Evolutionary conservation across 2,797 vertebrate genomes (phyloP), one percentile per base, ranked within the genome.

Genomic region (Microctenopoma stevenorrisi): DNA sequence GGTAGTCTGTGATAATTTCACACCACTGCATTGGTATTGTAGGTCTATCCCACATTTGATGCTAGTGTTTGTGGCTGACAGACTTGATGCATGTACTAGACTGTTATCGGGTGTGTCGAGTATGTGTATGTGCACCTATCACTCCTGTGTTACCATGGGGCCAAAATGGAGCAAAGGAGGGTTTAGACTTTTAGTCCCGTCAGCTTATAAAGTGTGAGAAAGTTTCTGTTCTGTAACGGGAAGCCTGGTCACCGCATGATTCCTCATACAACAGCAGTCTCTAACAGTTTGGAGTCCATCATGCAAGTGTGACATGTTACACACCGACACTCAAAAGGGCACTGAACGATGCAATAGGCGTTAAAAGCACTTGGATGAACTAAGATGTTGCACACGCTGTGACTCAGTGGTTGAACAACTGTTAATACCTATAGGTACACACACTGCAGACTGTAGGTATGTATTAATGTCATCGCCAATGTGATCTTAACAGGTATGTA

Each of bases 291-390:
- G 37, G 50, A 72, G 62, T 64, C 37, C 52, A 54, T 74, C 65
- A 56, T 56, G 55, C 30, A 40, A 79, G 47, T 4, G n/a, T 69
- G 74, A 77, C 76, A 42, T 72, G 83, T 70, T 75, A 60, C 53
- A 71, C 48, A 4, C 58, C 74, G 72, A 66, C 57, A 46, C 57
- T 76, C 51, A 42, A 63, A 78, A 52, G 12, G 47, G 8, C 26
- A 11, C 46, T 67, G 25, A 86, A 68, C 28, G 43, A 79, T 86
- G 69, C 77, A 79, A 47, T 15, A 66, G 74, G 61, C 76, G 83
- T 68, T 81, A 69, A 84, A 86, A 86, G 75, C 55, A 10, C 74
- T 68, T 66, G 18, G 63, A 74, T 53, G 62, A 79, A 68, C 48
- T 70, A 49, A 79, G 62, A 18, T 73, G 63, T 33, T 7, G 38